phyloP scores from a whole-genome alignment of 2,113 vertebrate species.

The Actenoides lindsayi region DNA sequence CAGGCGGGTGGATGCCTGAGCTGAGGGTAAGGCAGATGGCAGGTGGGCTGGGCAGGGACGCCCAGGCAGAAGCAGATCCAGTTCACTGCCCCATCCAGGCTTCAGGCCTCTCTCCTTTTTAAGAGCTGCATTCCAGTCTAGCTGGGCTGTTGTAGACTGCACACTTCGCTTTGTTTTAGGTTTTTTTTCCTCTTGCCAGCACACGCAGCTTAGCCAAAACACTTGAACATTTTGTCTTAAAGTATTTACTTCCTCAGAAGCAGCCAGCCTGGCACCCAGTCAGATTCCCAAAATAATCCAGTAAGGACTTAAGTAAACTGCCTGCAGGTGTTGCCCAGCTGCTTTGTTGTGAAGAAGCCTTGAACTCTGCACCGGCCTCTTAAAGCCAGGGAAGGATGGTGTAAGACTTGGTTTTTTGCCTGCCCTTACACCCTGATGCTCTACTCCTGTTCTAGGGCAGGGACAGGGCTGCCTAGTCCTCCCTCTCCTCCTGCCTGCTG shows the following conservation, averaged over 20 bases:
- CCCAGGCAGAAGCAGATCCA: neutral
- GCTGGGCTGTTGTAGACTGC: neutral
- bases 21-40: neutral
- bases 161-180: neutral
- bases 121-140: neutral
- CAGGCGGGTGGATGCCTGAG: neutral
- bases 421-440: neutral
- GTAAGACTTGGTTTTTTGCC: neutral
- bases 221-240: constrained; percentile 37
- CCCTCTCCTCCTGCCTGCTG: neutral
- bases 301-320: neutral
- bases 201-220: neutral
- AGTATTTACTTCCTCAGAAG: constrained; percentile 37
- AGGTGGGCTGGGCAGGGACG: neutral
- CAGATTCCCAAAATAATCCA: constrained; percentile 35
- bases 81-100: neutral
- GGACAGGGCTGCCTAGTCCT: neutral
- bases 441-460: neutral
- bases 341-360: neutral
- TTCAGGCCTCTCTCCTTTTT: neutral
- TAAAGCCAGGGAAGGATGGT: neutral
- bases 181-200: neutral
- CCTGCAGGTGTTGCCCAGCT: constrained; percentile 36
- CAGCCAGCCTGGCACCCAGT: constrained; percentile 18
- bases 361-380: neutral